Conservation (phyloP, 2,797 vertebrate genomes). For the Masticophis lateralis region DNA sequence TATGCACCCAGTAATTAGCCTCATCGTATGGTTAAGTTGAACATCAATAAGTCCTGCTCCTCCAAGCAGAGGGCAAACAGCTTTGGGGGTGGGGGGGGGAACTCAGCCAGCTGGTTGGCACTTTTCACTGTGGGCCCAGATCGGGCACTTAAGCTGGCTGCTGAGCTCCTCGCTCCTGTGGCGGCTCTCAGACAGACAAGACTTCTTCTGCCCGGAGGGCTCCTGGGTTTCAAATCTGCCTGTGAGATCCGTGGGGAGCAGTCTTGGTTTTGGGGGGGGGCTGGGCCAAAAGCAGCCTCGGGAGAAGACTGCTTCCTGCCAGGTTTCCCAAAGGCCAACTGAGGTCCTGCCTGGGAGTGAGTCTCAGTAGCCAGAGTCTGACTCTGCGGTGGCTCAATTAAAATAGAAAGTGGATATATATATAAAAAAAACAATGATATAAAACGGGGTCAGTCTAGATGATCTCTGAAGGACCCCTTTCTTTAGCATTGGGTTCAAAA, state of each 20-base stretch:
- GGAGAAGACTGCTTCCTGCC: constrained; percentile 51
- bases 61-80: constrained; percentile 19
- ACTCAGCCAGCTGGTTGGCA: constrained; percentile 16
- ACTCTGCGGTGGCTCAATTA: constrained; percentile 3
- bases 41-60: background rate
- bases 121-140: constrained; percentile 9
- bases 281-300: constrained; percentile 41
- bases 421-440: too few relatives aligned
- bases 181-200: constrained; percentile 40
- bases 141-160: background rate
- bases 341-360: constrained; percentile 73
- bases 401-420: too few relatives aligned
- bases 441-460: too few relatives aligned
- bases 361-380: constrained; percentile 33
- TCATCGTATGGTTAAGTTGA: too few relatives aligned
- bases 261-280: constrained; percentile 74
- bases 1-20: too few relatives aligned
- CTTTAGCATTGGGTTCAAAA: too few relatives aligned
- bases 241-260: constrained; percentile 87
- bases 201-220: constrained; percentile 69
- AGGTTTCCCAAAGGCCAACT: constrained; percentile 71
- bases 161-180: constrained; percentile 20
- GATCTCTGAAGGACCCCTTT: too few relatives aligned
- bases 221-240: constrained; percentile 83
- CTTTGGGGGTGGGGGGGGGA: background rate